Evolutionary conservation across 2,888 invertebrate genomes (phyloP).

Genomic region (Epistrophe eligans): DNA sequence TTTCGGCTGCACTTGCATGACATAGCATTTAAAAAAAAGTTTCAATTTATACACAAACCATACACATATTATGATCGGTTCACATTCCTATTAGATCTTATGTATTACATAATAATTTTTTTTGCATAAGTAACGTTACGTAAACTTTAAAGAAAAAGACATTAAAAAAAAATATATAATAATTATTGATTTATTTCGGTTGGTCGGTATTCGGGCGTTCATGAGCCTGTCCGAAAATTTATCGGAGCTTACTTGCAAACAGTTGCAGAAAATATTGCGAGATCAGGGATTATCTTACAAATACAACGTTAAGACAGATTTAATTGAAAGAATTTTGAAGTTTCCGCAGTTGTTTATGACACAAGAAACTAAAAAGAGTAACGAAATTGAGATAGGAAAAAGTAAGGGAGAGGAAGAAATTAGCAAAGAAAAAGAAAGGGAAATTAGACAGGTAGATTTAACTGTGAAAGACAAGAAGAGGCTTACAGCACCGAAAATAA

Average conservation of each 20-base stretch:
- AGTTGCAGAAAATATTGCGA: not conserved
- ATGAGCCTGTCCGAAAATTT: not conserved
- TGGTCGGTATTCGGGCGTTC: not conserved
- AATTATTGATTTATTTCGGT: not conserved
- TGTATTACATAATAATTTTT: not conserved
- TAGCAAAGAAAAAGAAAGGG: not conserved
- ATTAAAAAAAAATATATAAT: not conserved
- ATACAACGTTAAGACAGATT: conserved; percentile 2
- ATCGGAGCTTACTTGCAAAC: not conserved
- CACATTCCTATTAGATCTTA: not conserved
- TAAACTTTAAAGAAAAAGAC: not conserved
- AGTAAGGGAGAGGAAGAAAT: not conserved
- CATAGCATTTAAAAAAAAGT: not conserved
- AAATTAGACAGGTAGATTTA: not conserved
- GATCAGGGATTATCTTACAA: not conserved
- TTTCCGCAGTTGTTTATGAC: not conserved
- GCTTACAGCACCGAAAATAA: not conserved
- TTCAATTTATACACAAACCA: not conserved
- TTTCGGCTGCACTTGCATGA: not conserved
- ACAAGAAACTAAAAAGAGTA: not conserved
- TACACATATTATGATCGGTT: not conserved
- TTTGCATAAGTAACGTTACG: not conserved
- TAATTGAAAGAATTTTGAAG: not conserved
- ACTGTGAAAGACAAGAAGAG: not conserved
- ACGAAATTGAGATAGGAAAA: not conserved